A percentile compares a stretch with the other conserved stretches of the same genome.
phyloP scores from a whole-genome alignment of 2,797 vertebrate species.

The Morelia viridis region DNA sequence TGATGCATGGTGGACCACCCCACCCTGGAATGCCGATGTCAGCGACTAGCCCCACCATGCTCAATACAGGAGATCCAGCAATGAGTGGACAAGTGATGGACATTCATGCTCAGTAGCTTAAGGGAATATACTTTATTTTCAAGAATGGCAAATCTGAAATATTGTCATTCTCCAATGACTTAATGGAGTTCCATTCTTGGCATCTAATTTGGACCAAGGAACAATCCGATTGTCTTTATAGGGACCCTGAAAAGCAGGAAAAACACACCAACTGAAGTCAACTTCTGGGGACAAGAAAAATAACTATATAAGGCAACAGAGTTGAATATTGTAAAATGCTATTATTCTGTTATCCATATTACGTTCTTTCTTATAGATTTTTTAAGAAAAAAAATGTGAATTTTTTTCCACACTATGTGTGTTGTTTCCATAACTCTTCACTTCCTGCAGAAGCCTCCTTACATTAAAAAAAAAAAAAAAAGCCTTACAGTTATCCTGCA shows the following conservation, averaged over 20 bases:
- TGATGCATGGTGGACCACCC: slow-evolving; percentile 88
- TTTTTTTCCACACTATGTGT: slow-evolving; percentile 98
- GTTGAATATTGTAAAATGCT: slow-evolving; percentile 99
- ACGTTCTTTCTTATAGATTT: slow-evolving; percentile 99
- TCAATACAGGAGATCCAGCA: slow-evolving; percentile 82
- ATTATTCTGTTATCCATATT: slow-evolving; percentile 99
- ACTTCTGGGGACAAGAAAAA: slow-evolving; percentile 92
- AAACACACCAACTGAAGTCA: slow-evolving; percentile 83
- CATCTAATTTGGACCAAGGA: slow-evolving; percentile 85
- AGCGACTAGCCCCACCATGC: slow-evolving; percentile 84
- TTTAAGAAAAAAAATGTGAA: slow-evolving; percentile 97
- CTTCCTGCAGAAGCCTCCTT: slow-evolving; percentile 88
- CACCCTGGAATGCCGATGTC: slow-evolving; percentile 88
- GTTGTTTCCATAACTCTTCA: slow-evolving; percentile 92
- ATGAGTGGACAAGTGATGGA: slow-evolving; percentile 88
- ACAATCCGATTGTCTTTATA: slow-evolving; percentile 86
- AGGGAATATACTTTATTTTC: slow-evolving; percentile 80
- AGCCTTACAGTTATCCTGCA: slow-evolving; percentile 86
- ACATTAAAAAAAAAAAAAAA: slow-evolving; percentile 78
- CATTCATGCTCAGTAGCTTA: slow-evolving; percentile 87
- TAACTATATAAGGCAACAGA: slow-evolving; percentile 98
- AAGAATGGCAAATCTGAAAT: slow-evolving; percentile 77
- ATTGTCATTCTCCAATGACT: slow-evolving; percentile 82
- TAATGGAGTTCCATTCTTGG: slow-evolving; percentile 83
- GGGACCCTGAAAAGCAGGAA: slow-evolving; percentile 88